Evolutionary conservation across 1,140 invertebrate species (phyloP).

Genomic region (Metaphire vulgaris): DNA sequence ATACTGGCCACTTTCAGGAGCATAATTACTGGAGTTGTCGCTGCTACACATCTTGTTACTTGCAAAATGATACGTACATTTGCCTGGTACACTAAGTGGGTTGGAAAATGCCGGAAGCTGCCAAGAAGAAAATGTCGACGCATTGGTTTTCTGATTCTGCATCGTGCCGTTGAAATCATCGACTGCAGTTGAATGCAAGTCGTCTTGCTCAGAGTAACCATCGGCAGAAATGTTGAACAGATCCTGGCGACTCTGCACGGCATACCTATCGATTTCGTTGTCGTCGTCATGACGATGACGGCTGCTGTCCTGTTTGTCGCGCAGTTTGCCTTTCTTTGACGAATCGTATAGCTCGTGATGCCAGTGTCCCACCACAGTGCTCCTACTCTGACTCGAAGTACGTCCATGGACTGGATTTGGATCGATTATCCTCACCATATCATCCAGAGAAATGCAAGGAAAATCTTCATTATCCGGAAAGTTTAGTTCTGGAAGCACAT

Average conservation of each 20-base stretch:
- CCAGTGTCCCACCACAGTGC: not conserved
- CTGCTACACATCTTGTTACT: no score
- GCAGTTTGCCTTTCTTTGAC: not conserved
- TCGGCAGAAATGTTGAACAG: not conserved
- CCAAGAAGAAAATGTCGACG: not conserved
- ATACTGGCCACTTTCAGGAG: no score
- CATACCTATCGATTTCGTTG: not conserved
- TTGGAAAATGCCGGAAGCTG: not conserved
- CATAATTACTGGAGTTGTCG: no score
- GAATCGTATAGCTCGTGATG: not conserved
- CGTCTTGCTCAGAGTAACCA: not conserved
- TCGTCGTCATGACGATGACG: no score
- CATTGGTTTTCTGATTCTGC: not conserved
- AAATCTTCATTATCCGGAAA: not conserved
- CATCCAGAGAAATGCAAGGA: not conserved
- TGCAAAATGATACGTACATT: not conserved
- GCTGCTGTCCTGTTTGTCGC: no score
- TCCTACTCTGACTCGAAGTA: not conserved
- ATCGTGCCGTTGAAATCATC: not conserved
- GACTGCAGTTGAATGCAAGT: not conserved
- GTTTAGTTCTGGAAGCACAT: not conserved
- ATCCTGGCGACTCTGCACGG: not conserved
- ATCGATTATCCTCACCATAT: not conserved
- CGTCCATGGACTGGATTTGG: not conserved
- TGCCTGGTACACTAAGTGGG: not conserved